These are phyloP conservation scores for Chrosomus eos DNA, from an alignment of 2,797 vertebrate genomes.

Conservation along the genomic window DNA sequence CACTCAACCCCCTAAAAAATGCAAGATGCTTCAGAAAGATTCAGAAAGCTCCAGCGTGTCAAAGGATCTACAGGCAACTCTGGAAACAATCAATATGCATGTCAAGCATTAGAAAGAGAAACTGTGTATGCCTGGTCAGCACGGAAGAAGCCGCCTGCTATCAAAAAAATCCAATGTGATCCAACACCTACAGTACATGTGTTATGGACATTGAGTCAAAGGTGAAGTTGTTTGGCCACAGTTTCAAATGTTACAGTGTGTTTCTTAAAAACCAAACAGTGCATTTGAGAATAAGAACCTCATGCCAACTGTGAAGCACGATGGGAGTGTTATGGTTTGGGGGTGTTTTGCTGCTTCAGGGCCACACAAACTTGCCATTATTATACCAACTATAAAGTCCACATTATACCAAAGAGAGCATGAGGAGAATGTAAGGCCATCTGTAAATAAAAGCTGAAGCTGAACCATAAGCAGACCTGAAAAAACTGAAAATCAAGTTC, in stretches of 20 bases:
- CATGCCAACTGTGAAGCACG: slow-evolving; percentile 51
- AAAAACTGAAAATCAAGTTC: not conserved
- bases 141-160: not conserved
- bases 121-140: not conserved
- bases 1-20: not conserved
- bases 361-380: slow-evolving; percentile 45
- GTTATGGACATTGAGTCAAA: slow-evolving; percentile 14
- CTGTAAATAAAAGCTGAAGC: not conserved
- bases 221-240: slow-evolving; percentile 12
- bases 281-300: slow-evolving; percentile 55
- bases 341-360: slow-evolving; percentile 14
- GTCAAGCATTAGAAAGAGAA: not conserved
- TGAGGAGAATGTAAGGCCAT: not conserved
- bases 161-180: not conserved
- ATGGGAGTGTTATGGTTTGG: slow-evolving; percentile 22
- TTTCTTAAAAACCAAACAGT: slow-evolving; percentile 20
- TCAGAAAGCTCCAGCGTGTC: not conserved
- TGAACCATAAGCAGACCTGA: not conserved
- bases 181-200: slow-evolving; percentile 5
- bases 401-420: slow-evolving; percentile 61
- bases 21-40: not conserved
- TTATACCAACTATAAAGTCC: slow-evolving; percentile 66
- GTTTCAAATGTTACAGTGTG: slow-evolving; percentile 9
- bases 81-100: not conserved
- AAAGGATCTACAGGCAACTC: not conserved